Evolutionary conservation across 1,140 invertebrate genomes (phyloP), one percentile per base, ranked within the genome.

Genomic region (Muscidifurax raptorellus): DNA sequence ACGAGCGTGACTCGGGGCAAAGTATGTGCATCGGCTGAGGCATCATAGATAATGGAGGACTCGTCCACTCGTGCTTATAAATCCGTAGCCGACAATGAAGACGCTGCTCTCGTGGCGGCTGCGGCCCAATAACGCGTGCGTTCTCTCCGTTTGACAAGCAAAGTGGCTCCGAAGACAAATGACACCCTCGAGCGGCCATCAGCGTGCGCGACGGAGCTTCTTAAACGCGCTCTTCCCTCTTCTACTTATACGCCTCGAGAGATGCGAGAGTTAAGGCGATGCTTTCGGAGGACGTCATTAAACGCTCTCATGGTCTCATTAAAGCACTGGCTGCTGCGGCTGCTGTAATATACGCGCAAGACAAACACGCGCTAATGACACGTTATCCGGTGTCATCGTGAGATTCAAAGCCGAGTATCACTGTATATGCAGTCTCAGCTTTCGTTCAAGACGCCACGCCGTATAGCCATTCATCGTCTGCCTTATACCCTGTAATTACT

Each of bases 161-260:
- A 90, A 90, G 89, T 88, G 87, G 88, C 86, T 80, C 82, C 85
- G 88, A 90, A 89, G 89, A 89, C 89, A 89, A 89, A 89, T 89
- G 88, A 87, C 86, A 88, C 78, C 86, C 89, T 87, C 86, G 85
- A 76, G 44, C 52, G 74, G 27, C 59, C 44, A 18, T 69, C 28
- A 76, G n/a, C n/a, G n/a, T n/a, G n/a, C n/a, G n/a, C 72, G 27
- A 28, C 47, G 71, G 18, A 59, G 22, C 80, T 75, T 15, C 30
- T 77, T 82, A 86, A 87, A 84, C 75, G 66, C 40, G 77, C 36
- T 79, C 83, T 79, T 85, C 85, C 80, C 75, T 74, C 47, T 77
- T 75, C 1, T 9, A n/a, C n/a, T n/a, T n/a, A 9, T 9, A 32
- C 36, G 36, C 36, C 36, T 22, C 52, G 18, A 59, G 52, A 59